These are phyloP conservation scores for Bettongia penicillata DNA, from an alignment of 2,113 vertebrate genomes.

Conservation along the genomic window DNA sequence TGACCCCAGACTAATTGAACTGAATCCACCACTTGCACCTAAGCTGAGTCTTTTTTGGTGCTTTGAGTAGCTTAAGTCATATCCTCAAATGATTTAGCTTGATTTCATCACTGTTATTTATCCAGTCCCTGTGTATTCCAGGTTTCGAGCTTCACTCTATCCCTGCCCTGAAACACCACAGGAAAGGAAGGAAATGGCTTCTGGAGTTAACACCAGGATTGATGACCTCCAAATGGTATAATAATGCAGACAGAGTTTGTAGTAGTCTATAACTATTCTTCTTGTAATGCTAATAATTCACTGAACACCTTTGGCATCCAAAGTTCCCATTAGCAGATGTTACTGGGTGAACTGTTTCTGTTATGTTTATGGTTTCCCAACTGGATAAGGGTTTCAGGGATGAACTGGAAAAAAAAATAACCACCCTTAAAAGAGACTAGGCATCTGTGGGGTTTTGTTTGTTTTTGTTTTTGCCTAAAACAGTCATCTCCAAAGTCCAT, in stretches of 20 bases:
- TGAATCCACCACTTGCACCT: background rate
- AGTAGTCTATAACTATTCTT: background rate
- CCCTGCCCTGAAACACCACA: conserved; percentile 97
- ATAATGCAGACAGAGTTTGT: background rate
- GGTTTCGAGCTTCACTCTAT: conserved; percentile 97
- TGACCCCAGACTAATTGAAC: background rate
- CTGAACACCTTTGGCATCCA: background rate
- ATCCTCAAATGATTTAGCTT: background rate
- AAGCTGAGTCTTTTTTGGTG: background rate
- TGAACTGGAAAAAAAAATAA: conserved; percentile 20
- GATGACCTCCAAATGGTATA: conserved; percentile 99
- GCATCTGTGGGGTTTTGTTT: background rate
- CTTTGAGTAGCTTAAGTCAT: background rate
- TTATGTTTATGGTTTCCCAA: background rate
- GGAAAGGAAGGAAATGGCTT: conserved; percentile 98
- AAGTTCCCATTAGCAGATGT: conserved; percentile 3
- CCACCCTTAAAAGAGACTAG: background rate
- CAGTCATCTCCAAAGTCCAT: background rate
- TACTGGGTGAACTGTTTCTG: background rate
- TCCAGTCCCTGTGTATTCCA: conserved; percentile 77
- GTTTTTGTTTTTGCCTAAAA: background rate
- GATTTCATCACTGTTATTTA: background rate
- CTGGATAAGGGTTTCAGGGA: background rate
- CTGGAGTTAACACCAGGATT: conserved; percentile 96
- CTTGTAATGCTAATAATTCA: conserved; percentile 4